Evolutionary conservation across 2,113 vertebrate genomes (phyloP), one percentile per base, ranked within the genome.

Genomic region (Chloebia gouldiae): DNA sequence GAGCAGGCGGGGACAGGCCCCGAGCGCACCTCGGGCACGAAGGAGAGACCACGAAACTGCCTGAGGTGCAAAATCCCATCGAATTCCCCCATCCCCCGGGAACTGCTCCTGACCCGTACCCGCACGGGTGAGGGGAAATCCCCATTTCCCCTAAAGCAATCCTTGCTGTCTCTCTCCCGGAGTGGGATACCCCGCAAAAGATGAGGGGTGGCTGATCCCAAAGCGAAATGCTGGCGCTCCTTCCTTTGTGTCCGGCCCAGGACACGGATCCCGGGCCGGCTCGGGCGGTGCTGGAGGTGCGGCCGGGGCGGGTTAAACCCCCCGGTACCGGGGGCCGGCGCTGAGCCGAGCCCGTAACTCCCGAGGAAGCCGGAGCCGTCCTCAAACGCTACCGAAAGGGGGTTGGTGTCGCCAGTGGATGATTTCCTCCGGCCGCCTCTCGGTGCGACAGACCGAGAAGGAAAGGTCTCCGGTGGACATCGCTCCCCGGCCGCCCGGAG

Each of bases 1-100:
- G 35, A 70, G 45, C 39, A 3, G 73, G 17, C 0, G 33, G 27
- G 35, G 40, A 70, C 35, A 33, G 61, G 51, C 25, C 44, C n/a
- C 12, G 11, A 31, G 50, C 5, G 35, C 30, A 0, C 10, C 54
- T 63, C 9, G 6, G 21, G 6, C 28, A 1, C 1, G 20, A 21
- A 4, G 39, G 13, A 63, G 24, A 17, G 9, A 15, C 12, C 11
- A 20, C 13, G 40, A 21, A 89, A 21, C 56, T 24, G 31, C 51
- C 50, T 11, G n/a, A 35, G 44, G 9, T 49, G 20, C 33, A 70
- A 65, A 89, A 79, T 23, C 30, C 13, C 51, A 44, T 8, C 6
- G 63, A 80, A 66, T n/a, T 60, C 15, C 49, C 47, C 1, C 9
- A 15, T 42, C 9, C 35, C 22, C 2, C 2, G 42, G 68, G 61